Evolutionary conservation across 2,113 vertebrate species (phyloP), one percentile per base, ranked within the genome.

Genomic region (Macquaria australasica): DNA sequence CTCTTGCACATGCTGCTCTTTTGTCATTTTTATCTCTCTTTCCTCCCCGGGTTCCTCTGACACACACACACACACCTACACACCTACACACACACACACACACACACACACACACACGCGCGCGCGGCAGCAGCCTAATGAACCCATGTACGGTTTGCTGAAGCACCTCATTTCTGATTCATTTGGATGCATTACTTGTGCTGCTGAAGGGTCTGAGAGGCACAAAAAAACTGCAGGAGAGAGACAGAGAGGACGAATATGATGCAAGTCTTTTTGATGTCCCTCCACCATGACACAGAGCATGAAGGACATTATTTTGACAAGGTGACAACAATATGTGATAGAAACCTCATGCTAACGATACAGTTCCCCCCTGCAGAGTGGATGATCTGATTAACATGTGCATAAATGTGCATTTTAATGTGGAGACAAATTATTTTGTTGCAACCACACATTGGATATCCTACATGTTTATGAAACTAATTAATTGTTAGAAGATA

Each of bases 51-150:
- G 10, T 58, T 48, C 25, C 63, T 68, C 48, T 37, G 14, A 51
- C 28, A 56, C 51, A 28, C 31, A 37, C 70, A 25, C 56, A 25
- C 25, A 59, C 55, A 25, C 55, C 12, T n/a, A 56, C 53, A 56
- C 59, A 59, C 56, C n/a, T n/a, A 31, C 58, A 59, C 58, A 45
- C 64, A 67, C 12, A 63, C 60, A 39, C 62, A 39, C 59, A 55
- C 58, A 59, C 56, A 28, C 56, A 59, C 56, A 45, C 64, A 67
- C 12, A 63, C 60, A 31, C 28, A 31, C 28, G n/a, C n/a, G n/a
- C 63, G n/a, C 60, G 21, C 63, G 18, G 62, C 41, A 73, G 81
- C 72, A 71, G 81, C 73, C 73, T 84, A 87, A 89, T 84, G 77
- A 84, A 78, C 66, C 58, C 62, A 28, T 50, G 76, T 21, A 62